Conservation (phyloP, 2,797 vertebrate species). For the Argentina silus region DNA sequence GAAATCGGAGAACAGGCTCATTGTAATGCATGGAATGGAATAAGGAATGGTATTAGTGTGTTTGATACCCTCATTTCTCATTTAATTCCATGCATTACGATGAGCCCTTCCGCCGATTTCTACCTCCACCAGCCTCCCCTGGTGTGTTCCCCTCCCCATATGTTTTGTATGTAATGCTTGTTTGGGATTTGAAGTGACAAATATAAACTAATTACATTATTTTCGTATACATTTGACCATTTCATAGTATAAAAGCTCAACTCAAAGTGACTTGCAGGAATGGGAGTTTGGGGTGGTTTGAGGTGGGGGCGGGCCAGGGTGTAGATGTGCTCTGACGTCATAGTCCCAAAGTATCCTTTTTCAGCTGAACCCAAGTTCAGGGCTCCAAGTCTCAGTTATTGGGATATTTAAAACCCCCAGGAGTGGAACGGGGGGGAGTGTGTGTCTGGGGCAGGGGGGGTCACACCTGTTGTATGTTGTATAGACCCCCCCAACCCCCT, state of each 20-base stretch:
- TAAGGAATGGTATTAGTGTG: too few species aligned
- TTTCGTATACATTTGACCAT: too few species aligned
- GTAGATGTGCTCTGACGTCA: slow-evolving; percentile 42
- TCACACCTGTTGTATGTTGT: slow-evolving; percentile 57
- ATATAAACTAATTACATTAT: too few species aligned
- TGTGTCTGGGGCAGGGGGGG: slow-evolving; percentile 23
- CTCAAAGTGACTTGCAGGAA: slow-evolving; percentile 17
- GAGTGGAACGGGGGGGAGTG: slow-evolving; percentile 3
- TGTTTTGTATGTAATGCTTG: neutral
- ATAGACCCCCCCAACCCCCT: neutral
- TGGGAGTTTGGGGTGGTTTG: neutral
- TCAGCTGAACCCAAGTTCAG: slow-evolving; percentile 42
- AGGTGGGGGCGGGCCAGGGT: neutral
- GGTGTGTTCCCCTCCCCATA: neutral
- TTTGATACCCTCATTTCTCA: too few species aligned
- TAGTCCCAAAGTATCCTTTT: slow-evolving; percentile 36
- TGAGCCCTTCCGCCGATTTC: too few species aligned
- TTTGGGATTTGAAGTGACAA: neutral
- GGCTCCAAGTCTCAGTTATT: slow-evolving; percentile 34
- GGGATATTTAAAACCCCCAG: slow-evolving; percentile 52
- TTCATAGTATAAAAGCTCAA: too few species aligned
- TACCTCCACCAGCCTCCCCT: too few species aligned
- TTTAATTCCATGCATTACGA: too few species aligned
- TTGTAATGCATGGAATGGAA: too few species aligned
- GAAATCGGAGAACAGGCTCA: too few species aligned